These are phyloP conservation scores for Furcifer pardalis DNA, from an alignment of 2,797 vertebrate species.

Conservation along the genomic window DNA sequence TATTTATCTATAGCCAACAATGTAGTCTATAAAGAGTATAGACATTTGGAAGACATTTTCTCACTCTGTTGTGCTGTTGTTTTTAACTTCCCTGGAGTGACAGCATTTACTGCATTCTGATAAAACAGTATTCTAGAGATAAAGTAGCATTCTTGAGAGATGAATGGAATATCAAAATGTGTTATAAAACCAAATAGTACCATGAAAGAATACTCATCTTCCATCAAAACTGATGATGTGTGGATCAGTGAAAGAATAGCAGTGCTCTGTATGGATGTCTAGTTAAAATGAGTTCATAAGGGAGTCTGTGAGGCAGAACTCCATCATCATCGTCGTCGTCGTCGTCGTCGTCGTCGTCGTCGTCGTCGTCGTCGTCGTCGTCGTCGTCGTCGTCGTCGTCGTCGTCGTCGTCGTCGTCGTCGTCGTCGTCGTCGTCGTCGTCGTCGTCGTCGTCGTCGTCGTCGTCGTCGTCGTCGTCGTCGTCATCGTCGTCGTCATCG, in stretches of 20 bases:
- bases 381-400: no score
- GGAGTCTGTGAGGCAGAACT: slow-evolving; percentile 50
- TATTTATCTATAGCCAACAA: no score
- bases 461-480: no score
- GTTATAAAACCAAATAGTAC: slow-evolving; percentile 58
- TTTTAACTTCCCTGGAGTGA: slow-evolving; percentile 38
- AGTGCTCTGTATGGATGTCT: slow-evolving; percentile 81
- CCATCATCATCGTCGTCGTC: no score
- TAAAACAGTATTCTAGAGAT: slow-evolving; percentile 13
- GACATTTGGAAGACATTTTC: background rate
- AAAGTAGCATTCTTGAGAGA: slow-evolving; percentile 28
- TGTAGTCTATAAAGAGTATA: no score
- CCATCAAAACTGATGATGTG: slow-evolving; percentile 84
- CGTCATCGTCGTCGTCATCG: no score
- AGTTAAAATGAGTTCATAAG: slow-evolving; percentile 72
- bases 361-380: no score
- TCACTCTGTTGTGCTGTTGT: background rate
- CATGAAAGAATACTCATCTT: slow-evolving; percentile 72
- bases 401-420: no score
- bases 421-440: no score
- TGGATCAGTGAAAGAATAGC: slow-evolving; percentile 82
- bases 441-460: no score
- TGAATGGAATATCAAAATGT: slow-evolving; percentile 50
- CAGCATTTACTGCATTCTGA: slow-evolving; percentile 54
- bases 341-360: no score